phyloP scores from a whole-genome alignment of 2,113 vertebrate genomes.

The Chaenocephalus aceratus region DNA sequence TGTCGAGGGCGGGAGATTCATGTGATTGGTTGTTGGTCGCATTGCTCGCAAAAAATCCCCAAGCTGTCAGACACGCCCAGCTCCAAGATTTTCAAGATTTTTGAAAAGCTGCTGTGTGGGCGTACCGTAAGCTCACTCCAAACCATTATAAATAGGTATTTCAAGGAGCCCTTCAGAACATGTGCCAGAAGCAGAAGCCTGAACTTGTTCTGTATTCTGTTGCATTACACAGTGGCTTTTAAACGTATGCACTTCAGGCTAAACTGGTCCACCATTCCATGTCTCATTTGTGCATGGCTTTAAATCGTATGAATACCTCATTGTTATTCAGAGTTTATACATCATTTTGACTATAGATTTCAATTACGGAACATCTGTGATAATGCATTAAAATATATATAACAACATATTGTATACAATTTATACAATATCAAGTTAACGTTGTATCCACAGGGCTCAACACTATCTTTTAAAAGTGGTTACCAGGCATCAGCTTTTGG shows the following conservation, averaged over 20 bases:
- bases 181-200: constrained; percentile 1
- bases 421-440: background rate
- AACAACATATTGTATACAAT: background rate
- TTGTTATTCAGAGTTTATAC: background rate
- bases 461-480: too few relatives aligned
- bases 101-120: too few relatives aligned
- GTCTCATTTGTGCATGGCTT: background rate
- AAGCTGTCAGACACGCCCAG: too few relatives aligned
- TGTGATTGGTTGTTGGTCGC: too few relatives aligned
- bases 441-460: background rate
- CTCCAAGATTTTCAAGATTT: too few relatives aligned
- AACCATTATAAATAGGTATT: constrained; percentile 10
- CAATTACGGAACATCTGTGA: background rate
- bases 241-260: background rate
- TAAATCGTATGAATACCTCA: background rate
- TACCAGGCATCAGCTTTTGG: too few relatives aligned
- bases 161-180: constrained; percentile 6
- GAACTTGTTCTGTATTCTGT: constrained; percentile 5
- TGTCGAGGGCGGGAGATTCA: too few relatives aligned
- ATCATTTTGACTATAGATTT: background rate
- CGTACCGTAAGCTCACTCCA: background rate
- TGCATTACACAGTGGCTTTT: background rate
- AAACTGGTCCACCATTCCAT: background rate
- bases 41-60: too few relatives aligned
- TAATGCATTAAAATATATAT: background rate